Evolutionary conservation across 1,140 invertebrate genomes (phyloP), one percentile per base, ranked within the genome.

Genomic region (Drosophila obscura): DNA sequence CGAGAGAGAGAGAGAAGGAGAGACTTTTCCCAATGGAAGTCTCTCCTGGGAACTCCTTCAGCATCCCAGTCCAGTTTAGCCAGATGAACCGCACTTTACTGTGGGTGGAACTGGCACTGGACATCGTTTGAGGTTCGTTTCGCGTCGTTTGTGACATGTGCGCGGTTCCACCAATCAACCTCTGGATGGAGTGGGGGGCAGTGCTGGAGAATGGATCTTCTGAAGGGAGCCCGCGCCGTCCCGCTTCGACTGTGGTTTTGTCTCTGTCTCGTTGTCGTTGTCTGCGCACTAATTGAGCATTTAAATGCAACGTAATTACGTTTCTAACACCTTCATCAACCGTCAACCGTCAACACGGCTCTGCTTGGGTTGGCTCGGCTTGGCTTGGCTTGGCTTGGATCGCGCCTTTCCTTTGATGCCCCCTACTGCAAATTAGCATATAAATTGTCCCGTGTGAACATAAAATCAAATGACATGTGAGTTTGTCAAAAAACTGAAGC

Each of bases 371-470:
- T 22, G 71, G 0, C 22, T 19, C 19, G 71, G 4, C 22, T 22
- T 22, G 22, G 22, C 22, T 22, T 1, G 22, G 22, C 4, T 22
- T 22, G 22, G 9, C 31, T 35, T 9, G 31, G 31, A 35, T 35
- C 9, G 31, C 35, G 35, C 35, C 35, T 39, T 13, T 39, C 72
- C 83, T 88, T 87, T 87, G 83, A 87, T 87, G 83, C 73, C 60
- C 79, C 35, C 35, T 39, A 83, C 80, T 77, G 83, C 80, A 76
- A 88, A 88, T 88, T 88, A 88, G 84, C 83, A 88, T 88, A 88
- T 88, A 88, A 88, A 88, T 88, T 88, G 83, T 88, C 83, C 83
- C 83, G 83, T 88, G 83, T 83, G 83, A 88, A 88, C 83, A 88
- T 88, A 88, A 88, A 88, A 64, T 83, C 79, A 88, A 88, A 88